phyloP scores from a whole-genome alignment of 2,113 vertebrate species.

The Melanotaenia duboulayi region DNA sequence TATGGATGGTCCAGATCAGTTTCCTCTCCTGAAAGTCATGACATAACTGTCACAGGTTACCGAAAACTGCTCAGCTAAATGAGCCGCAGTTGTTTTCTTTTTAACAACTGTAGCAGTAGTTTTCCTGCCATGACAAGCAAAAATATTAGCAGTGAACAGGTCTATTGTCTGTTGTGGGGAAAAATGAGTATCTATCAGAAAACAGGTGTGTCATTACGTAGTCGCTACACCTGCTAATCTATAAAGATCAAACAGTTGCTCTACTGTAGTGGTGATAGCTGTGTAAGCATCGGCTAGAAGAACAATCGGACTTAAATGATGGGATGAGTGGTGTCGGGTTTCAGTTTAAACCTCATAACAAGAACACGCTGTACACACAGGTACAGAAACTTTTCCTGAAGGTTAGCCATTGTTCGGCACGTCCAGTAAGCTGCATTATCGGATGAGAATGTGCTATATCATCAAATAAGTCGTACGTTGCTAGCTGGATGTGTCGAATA shows the following conservation, averaged over 20 bases:
- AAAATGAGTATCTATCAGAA: neutral
- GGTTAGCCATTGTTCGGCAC: conserved; percentile 14
- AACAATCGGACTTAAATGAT: neutral
- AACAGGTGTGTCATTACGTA: neutral
- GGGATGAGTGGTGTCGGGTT: neutral
- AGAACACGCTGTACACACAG: neutral
- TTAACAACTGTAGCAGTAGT: neutral
- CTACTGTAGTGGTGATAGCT: neutral
- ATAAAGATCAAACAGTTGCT: neutral
- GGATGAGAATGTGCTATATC: neutral
- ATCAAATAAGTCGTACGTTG: neutral
- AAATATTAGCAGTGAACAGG: neutral
- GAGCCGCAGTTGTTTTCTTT: neutral
- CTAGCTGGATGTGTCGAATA: neutral
- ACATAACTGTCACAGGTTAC: neutral
- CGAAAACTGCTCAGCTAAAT: neutral
- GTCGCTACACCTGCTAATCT: neutral
- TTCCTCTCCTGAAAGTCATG: no score
- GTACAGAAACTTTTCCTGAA: neutral
- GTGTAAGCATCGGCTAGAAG: neutral
- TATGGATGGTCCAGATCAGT: neutral
- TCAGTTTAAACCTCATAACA: neutral
- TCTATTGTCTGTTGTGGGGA: neutral
- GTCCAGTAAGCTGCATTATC: neutral
- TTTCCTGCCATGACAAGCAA: neutral